Evolutionary conservation across 2,113 vertebrate species (phyloP).

Genomic region (Fregata magnificens): DNA sequence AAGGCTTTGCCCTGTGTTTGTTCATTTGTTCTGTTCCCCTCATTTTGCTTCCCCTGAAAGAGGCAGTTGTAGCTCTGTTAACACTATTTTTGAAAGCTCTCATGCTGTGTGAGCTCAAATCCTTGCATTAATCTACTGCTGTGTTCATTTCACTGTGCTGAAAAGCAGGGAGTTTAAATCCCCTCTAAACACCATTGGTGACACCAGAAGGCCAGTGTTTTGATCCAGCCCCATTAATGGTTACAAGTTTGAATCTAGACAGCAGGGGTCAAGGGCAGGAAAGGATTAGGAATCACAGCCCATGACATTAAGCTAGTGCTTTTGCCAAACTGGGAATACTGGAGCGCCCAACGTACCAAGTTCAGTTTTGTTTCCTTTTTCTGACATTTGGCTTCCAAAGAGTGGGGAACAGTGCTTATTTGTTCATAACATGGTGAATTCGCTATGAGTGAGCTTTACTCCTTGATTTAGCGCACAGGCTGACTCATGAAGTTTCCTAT

Average conservation of each 20-base stretch:
- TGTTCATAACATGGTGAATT: constrained; percentile 14
- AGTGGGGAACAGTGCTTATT: not conserved
- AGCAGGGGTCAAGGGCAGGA: constrained; percentile 77
- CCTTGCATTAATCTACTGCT: constrained; percentile 81
- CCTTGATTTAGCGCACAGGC: not conserved
- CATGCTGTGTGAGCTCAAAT: constrained; percentile 79
- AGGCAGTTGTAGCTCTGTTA: constrained; percentile 74
- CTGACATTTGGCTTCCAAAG: constrained; percentile 38
- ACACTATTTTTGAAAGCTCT: constrained; percentile 77
- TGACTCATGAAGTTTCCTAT: not conserved
- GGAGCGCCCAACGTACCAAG: not conserved
- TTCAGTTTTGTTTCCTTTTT: constrained; percentile 39
- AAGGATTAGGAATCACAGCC: constrained; percentile 79
- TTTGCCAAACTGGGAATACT: constrained; percentile 68
- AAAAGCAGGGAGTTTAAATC: constrained; percentile 80
- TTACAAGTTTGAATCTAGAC: constrained; percentile 80
- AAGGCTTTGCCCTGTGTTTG: constrained; percentile 40
- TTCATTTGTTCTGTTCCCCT: constrained; percentile 69
- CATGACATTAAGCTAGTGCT: constrained; percentile 65
- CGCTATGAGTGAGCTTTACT: not conserved
- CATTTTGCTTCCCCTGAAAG: constrained; percentile 71
- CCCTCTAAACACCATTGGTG: constrained; percentile 74
- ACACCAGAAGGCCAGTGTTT: constrained; percentile 74
- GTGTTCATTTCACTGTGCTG: constrained; percentile 77
- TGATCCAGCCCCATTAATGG: constrained; percentile 75